Evolutionary conservation across 2,113 vertebrate genomes (phyloP).

Genomic region (Callopanchax toddi): DNA sequence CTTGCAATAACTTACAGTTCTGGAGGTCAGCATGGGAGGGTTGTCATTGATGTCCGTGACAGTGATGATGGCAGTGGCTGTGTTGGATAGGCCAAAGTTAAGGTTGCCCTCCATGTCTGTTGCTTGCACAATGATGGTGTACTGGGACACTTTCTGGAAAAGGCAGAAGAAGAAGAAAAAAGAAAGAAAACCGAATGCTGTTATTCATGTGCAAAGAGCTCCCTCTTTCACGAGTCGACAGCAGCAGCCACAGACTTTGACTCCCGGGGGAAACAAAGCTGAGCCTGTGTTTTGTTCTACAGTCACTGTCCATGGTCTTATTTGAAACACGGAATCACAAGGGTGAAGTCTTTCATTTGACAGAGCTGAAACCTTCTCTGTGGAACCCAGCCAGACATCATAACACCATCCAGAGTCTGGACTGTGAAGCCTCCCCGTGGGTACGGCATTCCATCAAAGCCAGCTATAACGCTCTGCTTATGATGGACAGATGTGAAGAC

Average conservation of each 20-base stretch:
- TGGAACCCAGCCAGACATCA: slow-evolving; percentile 49
- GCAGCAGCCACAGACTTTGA: slow-evolving; percentile 27
- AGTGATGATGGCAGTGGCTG: slow-evolving; percentile 90
- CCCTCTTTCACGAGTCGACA: slow-evolving; percentile 14
- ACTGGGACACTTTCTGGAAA: slow-evolving; percentile 94
- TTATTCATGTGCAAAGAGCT: slow-evolving; percentile 42
- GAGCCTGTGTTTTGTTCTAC: slow-evolving; percentile 36
- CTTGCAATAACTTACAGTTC: slow-evolving; percentile 84
- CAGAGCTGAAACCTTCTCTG: slow-evolving; percentile 40
- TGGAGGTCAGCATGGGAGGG: slow-evolving; percentile 90
- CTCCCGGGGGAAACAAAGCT: slow-evolving; percentile 32
- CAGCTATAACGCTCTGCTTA: slow-evolving; percentile 45
- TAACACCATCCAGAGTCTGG: slow-evolving; percentile 39
- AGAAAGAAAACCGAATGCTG: slow-evolving; percentile 2
- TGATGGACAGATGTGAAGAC: slow-evolving; percentile 67
- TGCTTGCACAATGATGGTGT: slow-evolving; percentile 92
- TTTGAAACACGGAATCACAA: slow-evolving; percentile 51
- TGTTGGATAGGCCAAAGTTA: slow-evolving; percentile 96
- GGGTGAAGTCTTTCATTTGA: slow-evolving; percentile 54
- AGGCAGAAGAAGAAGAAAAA: slow-evolving; percentile 19
- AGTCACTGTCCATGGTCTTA: slow-evolving; percentile 32
- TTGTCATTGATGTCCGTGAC: slow-evolving; percentile 97
- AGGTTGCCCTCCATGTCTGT: slow-evolving; percentile 98
- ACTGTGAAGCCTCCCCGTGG: slow-evolving; percentile 46
- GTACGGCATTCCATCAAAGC: slow-evolving; percentile 43